Percentiles rank a stretch among this genome's conserved stretches.
These are phyloP conservation scores for Collichthys lucidus DNA, from an alignment of 2,113 vertebrate species.

Conservation along the genomic window DNA sequence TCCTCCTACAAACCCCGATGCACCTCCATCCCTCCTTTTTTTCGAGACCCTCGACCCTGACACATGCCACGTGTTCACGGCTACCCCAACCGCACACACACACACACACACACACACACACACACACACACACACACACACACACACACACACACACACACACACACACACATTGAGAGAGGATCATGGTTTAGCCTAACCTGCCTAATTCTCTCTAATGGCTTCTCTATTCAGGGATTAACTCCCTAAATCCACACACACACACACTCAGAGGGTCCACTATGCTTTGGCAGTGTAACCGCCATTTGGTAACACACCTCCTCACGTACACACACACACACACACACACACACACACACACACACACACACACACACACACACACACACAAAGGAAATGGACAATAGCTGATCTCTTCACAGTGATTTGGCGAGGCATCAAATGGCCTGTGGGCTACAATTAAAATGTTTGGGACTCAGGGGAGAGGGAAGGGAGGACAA, in stretches of 20 bases:
- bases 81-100: conserved; percentile 32
- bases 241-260: conserved; percentile 79
- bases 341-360: no score
- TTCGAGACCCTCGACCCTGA: conserved; percentile 55
- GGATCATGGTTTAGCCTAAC: conserved; percentile 87
- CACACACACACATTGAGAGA: conserved; percentile 35
- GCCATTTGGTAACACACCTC: conserved; percentile 51
- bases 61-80: conserved; percentile 59
- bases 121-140: conserved; percentile 49
- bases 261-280: conserved; percentile 47
- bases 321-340: neutral
- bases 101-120: no score
- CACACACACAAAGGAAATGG: conserved; percentile 74
- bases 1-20: conserved; percentile 24
- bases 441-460: conserved; percentile 79
- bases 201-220: conserved; percentile 94
- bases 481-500: neutral
- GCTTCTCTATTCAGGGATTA: conserved; percentile 94
- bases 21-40: conserved; percentile 41
- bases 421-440: conserved; percentile 75
- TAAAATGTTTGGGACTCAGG: conserved; percentile 71
- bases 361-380: conserved; percentile 55
- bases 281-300: conserved; percentile 56
- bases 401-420: conserved; percentile 76
- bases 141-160: conserved; percentile 31